Conservation (phyloP, 2,797 vertebrate species). For the Tenualosa thibaudeaui region DNA sequence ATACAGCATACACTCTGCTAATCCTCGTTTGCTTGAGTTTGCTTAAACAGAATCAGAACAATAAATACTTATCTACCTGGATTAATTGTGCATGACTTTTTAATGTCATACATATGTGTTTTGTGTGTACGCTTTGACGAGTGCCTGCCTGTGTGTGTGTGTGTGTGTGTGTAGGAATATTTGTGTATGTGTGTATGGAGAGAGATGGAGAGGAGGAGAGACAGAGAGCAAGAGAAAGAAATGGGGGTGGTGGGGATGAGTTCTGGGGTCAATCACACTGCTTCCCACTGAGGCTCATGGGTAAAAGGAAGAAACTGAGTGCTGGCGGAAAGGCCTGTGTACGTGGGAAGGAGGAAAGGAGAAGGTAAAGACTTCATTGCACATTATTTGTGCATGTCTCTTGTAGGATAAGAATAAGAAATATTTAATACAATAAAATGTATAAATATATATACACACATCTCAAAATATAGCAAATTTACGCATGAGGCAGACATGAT, state of each 20-base stretch:
- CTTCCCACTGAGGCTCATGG: constrained; percentile 13
- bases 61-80: neutral
- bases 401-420: constrained; percentile 10
- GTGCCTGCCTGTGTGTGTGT: neutral
- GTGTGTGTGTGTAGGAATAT: neutral
- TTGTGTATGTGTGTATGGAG: neutral
- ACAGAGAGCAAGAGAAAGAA: neutral
- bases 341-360: neutral
- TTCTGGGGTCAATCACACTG: neutral
- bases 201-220: neutral
- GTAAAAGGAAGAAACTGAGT: neutral
- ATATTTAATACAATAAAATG: neutral
- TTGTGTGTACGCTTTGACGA: neutral
- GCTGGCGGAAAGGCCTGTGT: neutral
- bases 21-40: neutral
- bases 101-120: neutral
- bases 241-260: neutral
- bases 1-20: neutral
- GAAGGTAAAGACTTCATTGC: neutral
- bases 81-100: constrained; percentile 2
- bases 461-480: too few species aligned
- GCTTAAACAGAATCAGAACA: neutral
- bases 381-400: constrained; percentile 21
- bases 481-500: too few species aligned
- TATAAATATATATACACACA: too few species aligned